These are phyloP conservation scores for Montipora efflorescens DNA, from an alignment of 64 coral and sea anemone genomes.

Conservation along the genomic window DNA sequence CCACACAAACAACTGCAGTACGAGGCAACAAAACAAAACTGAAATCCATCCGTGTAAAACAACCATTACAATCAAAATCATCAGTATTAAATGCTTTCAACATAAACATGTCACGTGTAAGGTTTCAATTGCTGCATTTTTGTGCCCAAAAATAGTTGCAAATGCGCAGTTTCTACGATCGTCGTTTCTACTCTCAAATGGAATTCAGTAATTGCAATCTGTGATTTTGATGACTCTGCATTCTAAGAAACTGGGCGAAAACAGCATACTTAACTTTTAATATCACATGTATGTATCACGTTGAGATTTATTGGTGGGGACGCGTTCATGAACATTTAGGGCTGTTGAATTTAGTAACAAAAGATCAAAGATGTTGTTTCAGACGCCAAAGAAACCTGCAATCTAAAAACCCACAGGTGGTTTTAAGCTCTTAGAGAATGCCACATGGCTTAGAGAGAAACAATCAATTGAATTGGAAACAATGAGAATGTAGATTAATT, in stretches of 20 bases:
- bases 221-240: background rate
- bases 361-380: background rate
- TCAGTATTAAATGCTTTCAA: background rate
- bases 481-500: slow-evolving; percentile 21
- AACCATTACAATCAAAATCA: background rate
- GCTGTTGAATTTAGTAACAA: background rate
- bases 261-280: background rate
- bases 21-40: background rate
- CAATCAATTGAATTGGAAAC: slow-evolving; percentile 9
- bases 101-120: slow-evolving; percentile 16
- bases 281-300: background rate
- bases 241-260: background rate
- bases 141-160: background rate
- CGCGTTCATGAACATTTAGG: background rate
- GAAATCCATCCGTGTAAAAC: background rate
- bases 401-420: background rate
- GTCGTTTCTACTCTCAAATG: background rate
- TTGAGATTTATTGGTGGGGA: background rate
- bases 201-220: background rate
- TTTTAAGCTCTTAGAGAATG: background rate
- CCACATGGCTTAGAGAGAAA: slow-evolving; percentile 41
- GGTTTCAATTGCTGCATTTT: background rate
- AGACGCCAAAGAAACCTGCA: background rate
- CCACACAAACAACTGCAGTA: background rate
- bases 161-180: background rate